A percentile compares a stretch with the other conserved stretches of the same genome.
Conservation (phyloP, 2,888 invertebrate genomes). For the Therioaphis trifolii region DNA sequence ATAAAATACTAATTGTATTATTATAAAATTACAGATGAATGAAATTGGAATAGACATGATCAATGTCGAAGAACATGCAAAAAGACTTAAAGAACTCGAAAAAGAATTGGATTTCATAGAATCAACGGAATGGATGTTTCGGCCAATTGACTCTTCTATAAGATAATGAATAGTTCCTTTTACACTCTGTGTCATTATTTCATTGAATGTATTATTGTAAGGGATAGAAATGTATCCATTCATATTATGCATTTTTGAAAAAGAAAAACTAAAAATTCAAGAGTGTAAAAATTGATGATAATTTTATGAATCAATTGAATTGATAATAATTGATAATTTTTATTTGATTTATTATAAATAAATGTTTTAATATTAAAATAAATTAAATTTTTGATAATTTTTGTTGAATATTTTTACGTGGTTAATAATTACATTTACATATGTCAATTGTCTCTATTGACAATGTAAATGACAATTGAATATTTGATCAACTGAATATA, state of each 20-base stretch:
- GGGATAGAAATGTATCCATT: neutral
- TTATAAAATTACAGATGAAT: constrained; percentile 20
- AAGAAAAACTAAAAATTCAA: too few relatives aligned
- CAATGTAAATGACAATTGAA: too few relatives aligned
- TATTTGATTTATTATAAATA: neutral
- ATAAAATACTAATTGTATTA: neutral
- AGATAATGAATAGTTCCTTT: constrained; percentile 2
- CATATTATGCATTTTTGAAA: too few relatives aligned
- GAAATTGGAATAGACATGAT: constrained; percentile 31
- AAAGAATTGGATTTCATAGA: constrained; percentile 38
- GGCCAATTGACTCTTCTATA: constrained; percentile 38
- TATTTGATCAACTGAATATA: too few relatives aligned
- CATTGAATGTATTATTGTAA: neutral
- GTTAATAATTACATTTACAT: too few relatives aligned
- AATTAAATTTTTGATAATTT: neutral
- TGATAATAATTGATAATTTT: neutral
- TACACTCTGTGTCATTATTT: constrained; percentile 37
- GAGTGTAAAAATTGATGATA: neutral
- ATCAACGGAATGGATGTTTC: constrained; percentile 50
- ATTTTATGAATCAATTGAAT: neutral
- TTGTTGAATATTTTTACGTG: too few relatives aligned
- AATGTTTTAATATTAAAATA: neutral
- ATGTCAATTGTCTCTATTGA: too few relatives aligned
- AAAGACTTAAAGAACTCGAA: constrained; percentile 31
- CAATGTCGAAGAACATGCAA: constrained; percentile 47